Conservation (phyloP, 2,888 invertebrate genomes). For the Isoperla grammatica region DNA sequence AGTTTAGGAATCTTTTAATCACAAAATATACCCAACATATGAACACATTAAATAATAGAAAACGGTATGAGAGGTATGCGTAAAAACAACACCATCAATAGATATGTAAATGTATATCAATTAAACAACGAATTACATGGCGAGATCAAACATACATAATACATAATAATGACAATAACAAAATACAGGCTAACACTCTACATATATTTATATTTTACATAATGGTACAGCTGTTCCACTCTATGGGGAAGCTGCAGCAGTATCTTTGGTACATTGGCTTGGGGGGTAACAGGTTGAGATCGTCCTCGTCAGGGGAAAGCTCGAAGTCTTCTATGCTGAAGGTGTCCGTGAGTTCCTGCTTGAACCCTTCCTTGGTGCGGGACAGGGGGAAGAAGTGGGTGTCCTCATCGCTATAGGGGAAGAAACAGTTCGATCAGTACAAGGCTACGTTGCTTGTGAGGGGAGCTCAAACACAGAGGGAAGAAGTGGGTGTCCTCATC, state of each 20-base stretch:
- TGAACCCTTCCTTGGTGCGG: slow-evolving; percentile 40
- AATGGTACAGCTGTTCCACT: slow-evolving; percentile 28
- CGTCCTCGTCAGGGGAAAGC: slow-evolving; percentile 47
- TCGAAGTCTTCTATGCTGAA: slow-evolving; percentile 53
- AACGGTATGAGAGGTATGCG: no score
- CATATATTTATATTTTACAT: slow-evolving; percentile 22
- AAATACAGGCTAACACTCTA: neutral
- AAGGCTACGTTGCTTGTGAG: no score
- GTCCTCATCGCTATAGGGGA: slow-evolving; percentile 46
- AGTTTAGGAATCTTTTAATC: no score
- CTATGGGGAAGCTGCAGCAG: slow-evolving; percentile 40
- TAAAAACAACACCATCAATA: no score
- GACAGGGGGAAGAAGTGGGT: slow-evolving; percentile 50
- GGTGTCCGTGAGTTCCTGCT: slow-evolving; percentile 52
- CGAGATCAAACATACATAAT: neutral
- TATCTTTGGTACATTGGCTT: slow-evolving; percentile 43
- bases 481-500: no score
- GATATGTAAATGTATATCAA: neutral
- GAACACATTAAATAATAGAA: no score
- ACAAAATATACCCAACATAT: no score
- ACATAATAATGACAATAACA: neutral
- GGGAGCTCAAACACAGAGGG: no score
- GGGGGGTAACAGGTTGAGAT: slow-evolving; percentile 48
- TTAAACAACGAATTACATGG: neutral
- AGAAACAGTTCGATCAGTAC: slow-evolving; percentile 5